Percentiles rank a stretch among this genome's conserved stretches.
Conservation (phyloP, 2,113 vertebrate genomes). For the Synchiropus splendidus region DNA sequence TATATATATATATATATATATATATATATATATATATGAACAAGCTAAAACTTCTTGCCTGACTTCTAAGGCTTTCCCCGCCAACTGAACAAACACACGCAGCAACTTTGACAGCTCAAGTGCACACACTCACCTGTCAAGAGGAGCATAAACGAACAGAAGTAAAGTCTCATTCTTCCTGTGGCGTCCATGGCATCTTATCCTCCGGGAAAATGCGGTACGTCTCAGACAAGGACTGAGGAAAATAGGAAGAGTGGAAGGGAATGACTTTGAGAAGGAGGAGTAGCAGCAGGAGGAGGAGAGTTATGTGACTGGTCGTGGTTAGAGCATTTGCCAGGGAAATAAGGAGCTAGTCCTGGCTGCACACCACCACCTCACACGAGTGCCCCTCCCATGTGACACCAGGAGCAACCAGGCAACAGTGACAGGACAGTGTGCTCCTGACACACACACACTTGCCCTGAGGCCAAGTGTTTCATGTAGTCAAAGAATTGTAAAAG, state of each 20-base stretch:
- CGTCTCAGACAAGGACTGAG: conserved; percentile 38
- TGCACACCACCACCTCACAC: conserved; percentile 7
- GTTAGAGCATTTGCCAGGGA: conserved; percentile 64
- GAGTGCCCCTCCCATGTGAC: conserved; percentile 59
- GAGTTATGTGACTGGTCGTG: conserved; percentile 56
- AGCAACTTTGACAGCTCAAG: conserved; percentile 7
- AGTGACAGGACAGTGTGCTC: conserved; percentile 27
- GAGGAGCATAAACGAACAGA: conserved; percentile 38
- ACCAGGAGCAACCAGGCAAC: conserved; percentile 26
- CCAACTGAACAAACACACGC: no score
- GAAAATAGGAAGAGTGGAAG: conserved; percentile 27
- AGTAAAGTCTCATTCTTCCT: conserved; percentile 22
- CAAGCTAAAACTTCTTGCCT: no score
- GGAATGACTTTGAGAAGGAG: conserved; percentile 14
- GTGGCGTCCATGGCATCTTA: conserved; percentile 63
- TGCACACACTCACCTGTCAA: conserved; percentile 56
- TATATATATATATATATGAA: no score
- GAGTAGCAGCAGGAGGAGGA: conserved; percentile 33
- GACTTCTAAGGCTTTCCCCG: no score
- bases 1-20: no score
- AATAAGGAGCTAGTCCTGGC: conserved; percentile 49
- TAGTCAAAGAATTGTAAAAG: conserved; percentile 28
- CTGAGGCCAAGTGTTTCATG: conserved; percentile 22
- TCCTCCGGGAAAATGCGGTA: conserved; percentile 43
- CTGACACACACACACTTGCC: conserved; percentile 15